Conservation (phyloP, 1,140 invertebrate genomes). For the Camponotus pennsylvanicus region DNA sequence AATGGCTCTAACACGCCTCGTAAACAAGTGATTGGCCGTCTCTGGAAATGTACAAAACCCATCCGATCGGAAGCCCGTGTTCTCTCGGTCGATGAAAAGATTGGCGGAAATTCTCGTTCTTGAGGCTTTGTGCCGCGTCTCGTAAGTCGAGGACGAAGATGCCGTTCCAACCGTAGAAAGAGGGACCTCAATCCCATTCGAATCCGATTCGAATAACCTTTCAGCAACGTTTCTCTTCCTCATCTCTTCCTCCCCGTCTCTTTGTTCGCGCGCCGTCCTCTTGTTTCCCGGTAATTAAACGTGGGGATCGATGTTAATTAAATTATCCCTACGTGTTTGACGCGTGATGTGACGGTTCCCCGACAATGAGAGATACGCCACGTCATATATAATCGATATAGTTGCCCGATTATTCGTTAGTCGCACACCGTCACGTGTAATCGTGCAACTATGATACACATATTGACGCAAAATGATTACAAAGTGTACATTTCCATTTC, state of each 20-base stretch:
- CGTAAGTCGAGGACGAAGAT: not conserved
- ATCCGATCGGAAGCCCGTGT: not conserved
- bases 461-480: conserved; percentile 24
- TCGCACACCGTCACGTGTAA: conserved; percentile 24
- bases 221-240: not conserved
- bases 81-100: conserved; percentile 18
- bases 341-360: conserved; percentile 29
- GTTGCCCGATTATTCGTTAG: conserved; percentile 27
- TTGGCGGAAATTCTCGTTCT: conserved; percentile 38
- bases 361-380: conserved; percentile 39
- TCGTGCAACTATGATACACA: not conserved
- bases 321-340: conserved; percentile 47
- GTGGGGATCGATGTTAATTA: conserved; percentile 47
- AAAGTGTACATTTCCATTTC: not conserved
- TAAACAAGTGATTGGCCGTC: conserved; percentile 22
- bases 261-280: not conserved
- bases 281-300: conserved; percentile 56
- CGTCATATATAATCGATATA: conserved; percentile 29
- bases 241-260: not conserved
- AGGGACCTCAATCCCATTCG: not conserved
- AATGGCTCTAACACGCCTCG: not conserved
- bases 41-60: conserved; percentile 3
- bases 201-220: conserved; percentile 29
- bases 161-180: not conserved
- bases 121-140: conserved; percentile 1